phyloP scores from a whole-genome alignment of 2,797 vertebrate genomes.

The Anomalospiza imberbis region DNA sequence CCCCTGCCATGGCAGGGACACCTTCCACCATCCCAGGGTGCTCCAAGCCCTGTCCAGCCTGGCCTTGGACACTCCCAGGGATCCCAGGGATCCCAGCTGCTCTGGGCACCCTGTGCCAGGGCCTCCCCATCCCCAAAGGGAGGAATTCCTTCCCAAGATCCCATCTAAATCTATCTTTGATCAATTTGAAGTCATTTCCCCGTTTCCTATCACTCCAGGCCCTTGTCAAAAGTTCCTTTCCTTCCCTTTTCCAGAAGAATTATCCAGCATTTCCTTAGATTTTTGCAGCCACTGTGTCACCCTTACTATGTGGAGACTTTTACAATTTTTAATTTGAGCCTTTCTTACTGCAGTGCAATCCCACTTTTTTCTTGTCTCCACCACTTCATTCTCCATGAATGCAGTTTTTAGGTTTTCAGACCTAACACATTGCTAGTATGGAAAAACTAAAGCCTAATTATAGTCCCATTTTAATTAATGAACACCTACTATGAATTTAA shows the following conservation, averaged over 20 bases:
- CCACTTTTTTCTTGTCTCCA: background rate
- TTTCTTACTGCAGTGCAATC: background rate
- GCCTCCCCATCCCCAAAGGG: rapidly evolving
- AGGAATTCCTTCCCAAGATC: rapidly evolving
- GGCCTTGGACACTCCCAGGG: background rate
- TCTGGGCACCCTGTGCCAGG: background rate
- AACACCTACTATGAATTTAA: background rate
- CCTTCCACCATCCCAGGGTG: rapidly evolving
- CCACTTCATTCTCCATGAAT: background rate
- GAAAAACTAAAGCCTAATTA: background rate
- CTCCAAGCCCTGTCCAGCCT: rapidly evolving
- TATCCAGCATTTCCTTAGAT: background rate
- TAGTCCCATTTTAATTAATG: background rate
- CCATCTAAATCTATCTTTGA: background rate
- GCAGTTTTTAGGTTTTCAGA: background rate
- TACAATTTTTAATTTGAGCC: background rate
- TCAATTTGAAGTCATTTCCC: background rate
- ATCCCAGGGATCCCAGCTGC: background rate
- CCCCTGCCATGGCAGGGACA: background rate
- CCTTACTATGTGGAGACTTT: background rate
- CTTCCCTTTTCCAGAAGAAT: background rate
- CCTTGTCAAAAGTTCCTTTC: background rate
- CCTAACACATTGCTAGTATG: background rate
- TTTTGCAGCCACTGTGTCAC: background rate
- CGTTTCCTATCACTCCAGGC: rapidly evolving